Evolutionary conservation across 35 echinoderm and acorn worm species (phyloP).

Genomic region (Heliocidaris tuberculata): DNA sequence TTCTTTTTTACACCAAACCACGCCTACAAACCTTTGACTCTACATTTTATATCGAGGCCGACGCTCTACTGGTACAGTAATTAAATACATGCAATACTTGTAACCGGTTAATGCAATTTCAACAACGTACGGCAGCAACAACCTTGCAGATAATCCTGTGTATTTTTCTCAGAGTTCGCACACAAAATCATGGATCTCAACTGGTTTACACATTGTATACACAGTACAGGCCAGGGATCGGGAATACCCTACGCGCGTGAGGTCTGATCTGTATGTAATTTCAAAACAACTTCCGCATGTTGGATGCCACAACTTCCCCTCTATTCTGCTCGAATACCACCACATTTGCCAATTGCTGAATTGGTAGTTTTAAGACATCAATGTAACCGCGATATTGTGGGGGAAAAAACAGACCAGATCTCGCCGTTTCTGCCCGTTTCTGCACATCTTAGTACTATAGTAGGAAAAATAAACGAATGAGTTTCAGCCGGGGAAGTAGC

Average conservation of each 20-base stretch:
- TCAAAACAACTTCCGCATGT: conserved; percentile 15
- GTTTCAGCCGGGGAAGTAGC: background rate
- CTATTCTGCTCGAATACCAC: background rate
- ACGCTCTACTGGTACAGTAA: background rate
- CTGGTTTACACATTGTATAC: no score
- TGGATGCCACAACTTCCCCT: background rate
- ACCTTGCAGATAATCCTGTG: background rate
- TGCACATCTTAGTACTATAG: background rate
- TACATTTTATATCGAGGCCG: background rate
- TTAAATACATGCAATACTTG: background rate
- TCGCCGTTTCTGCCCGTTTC: background rate
- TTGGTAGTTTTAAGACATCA: background rate
- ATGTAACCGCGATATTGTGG: background rate
- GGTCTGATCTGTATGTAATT: background rate
- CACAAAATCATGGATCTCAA: background rate
- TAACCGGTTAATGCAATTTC: background rate
- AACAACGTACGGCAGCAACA: background rate
- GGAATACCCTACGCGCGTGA: background rate
- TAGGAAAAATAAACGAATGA: background rate
- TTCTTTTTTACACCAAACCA: background rate
- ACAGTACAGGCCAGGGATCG: background rate
- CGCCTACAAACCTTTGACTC: background rate
- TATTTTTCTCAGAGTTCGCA: background rate
- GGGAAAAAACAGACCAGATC: background rate
- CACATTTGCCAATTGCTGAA: background rate